phyloP scores from a whole-genome alignment of 2,113 vertebrate species.

The Albula glossodonta region DNA sequence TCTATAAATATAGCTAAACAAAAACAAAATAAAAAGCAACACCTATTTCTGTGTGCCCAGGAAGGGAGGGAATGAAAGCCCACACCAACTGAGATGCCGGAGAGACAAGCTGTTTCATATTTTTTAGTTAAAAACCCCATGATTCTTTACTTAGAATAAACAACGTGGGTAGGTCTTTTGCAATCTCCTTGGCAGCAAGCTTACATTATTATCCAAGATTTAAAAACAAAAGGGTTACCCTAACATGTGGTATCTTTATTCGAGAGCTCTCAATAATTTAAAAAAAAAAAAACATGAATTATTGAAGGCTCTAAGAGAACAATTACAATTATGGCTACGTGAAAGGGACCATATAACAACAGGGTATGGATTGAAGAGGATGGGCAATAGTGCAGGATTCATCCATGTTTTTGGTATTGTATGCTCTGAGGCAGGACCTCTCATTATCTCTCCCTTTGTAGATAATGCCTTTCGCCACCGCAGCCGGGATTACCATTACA shows the following conservation, averaged over 20 bases:
- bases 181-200: background rate
- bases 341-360: background rate
- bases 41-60: background rate
- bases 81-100: background rate
- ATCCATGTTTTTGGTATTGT: background rate
- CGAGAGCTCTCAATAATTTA: background rate
- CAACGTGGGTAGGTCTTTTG: background rate
- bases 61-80: background rate
- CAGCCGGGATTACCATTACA: background rate
- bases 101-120: background rate
- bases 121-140: background rate
- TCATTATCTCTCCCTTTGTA: background rate
- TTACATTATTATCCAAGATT: background rate
- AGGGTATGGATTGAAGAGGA: background rate
- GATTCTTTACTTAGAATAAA: background rate
- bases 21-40: background rate
- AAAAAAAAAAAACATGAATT: background rate
- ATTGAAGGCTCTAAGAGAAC: background rate
- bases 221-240: background rate
- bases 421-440: background rate
- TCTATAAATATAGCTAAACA: background rate
- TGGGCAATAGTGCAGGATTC: background rate
- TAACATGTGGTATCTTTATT: background rate
- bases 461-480: background rate
- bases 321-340: background rate